A percentile compares a stretch with the other conserved stretches of the same genome.
Evolutionary conservation across 2,797 vertebrate genomes (phyloP).

Genomic region (Intellagama lesueurii): DNA sequence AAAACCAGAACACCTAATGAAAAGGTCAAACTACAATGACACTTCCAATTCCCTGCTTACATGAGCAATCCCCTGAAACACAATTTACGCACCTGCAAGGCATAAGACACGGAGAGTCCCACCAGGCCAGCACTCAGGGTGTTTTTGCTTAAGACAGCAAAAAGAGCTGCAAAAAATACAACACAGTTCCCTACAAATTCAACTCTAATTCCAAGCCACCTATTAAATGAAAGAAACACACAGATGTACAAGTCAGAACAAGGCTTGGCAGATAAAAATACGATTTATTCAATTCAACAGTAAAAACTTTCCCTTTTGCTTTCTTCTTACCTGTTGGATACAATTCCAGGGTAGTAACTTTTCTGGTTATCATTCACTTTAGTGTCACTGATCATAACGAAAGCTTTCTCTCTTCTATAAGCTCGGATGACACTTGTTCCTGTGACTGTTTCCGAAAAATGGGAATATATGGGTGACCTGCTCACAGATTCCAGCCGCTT

Average conservation of each 20-base stretch:
- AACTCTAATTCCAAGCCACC: constrained; percentile 93
- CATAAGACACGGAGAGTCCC: constrained; percentile 94
- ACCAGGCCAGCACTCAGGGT: constrained; percentile 88
- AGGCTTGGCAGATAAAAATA: background rate
- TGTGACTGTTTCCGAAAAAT: constrained; percentile 95
- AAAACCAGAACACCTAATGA: constrained; percentile 13
- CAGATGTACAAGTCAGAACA: background rate
- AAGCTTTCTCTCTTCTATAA: constrained; percentile 84
- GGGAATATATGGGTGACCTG: constrained; percentile 96
- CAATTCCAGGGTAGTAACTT: constrained; percentile 89
- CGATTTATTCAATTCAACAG: background rate
- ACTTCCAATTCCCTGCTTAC: background rate
- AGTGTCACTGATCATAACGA: constrained; percentile 84
- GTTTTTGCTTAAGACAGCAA: constrained; percentile 88
- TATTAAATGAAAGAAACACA: constrained; percentile 65
- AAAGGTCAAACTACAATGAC: background rate
- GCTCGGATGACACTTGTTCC: constrained; percentile 94
- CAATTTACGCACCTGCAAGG: constrained; percentile 85
- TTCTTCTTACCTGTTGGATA: constrained; percentile 91
- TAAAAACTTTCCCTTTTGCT: background rate
- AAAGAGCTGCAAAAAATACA: constrained; percentile 93
- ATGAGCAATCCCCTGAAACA: background rate
- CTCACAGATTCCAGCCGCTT: constrained; percentile 96
- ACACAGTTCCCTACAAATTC: constrained; percentile 96
- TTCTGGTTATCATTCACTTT: constrained; percentile 94